Evolutionary conservation across 2,113 vertebrate genomes (phyloP), one percentile per base, ranked within the genome.

Genomic region (Mesembrinibis cayennensis): DNA sequence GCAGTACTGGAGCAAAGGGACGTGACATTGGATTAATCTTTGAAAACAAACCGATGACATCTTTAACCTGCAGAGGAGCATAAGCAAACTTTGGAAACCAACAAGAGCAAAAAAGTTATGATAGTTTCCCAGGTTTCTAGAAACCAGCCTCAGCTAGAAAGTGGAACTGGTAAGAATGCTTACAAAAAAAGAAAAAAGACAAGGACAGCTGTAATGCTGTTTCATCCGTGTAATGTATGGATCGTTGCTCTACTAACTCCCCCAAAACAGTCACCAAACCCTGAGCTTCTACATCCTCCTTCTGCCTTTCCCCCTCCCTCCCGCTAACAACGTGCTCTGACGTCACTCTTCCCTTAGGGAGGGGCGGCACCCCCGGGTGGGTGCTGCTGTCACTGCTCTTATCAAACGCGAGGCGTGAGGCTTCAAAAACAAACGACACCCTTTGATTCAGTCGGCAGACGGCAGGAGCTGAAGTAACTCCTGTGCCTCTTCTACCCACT

Each of bases 321-420:
- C 16, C 4, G 5, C 1, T 13, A 6, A 10, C 25, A 21, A 29
- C 0, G 5, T 6, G 62, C 9, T 17, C 44, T 12, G 22, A 11
- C 58, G 56, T 32, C 40, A 27, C 59, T 38, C 25, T 16, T 27
- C 2, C 1, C 27, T 27, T 14, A 4, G 36, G 34, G 6, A 49
- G 78, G 52, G 17, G 55, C 27, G 88, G 42, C 55, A 9, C n/a
- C 52, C 61, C 66, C 2, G 7, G 27, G 38, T 21, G 88, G 38
- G 38, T 65, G 67, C 11, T 77, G 74, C 71, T 90, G 40, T 65
- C 70, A 3, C 85, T 29, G 45, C 6, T 29, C 69, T 52, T 7
- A 19, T 7, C 56, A 42, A 65, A 65, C 85, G 58, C 14, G 0
- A 30, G 63, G 12, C 2, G 11, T 56, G 49, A 49, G 22, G 4